Percentiles rank a stretch among this genome's conserved stretches.
Evolutionary conservation across 2,113 vertebrate species (phyloP).

Genomic region (Pipa parva): DNA sequence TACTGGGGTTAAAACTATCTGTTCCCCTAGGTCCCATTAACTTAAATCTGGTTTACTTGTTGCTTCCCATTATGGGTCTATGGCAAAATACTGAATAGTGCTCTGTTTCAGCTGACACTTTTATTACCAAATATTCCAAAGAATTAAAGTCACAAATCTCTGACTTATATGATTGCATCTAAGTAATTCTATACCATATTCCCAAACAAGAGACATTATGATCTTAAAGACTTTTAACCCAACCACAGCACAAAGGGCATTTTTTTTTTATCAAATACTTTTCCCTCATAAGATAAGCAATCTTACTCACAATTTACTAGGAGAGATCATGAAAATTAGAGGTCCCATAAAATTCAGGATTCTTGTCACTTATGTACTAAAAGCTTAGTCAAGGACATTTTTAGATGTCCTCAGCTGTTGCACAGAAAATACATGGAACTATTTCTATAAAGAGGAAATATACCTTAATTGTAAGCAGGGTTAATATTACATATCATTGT

Average conservation of each 20-base stretch:
- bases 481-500: too few species aligned
- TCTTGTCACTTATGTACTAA: too few species aligned
- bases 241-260: not conserved
- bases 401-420: too few species aligned
- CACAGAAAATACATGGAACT: too few species aligned
- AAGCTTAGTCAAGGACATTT: too few species aligned
- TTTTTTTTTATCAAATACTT: too few species aligned
- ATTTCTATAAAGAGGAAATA: too few species aligned
- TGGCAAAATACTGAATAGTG: constrained; percentile 23
- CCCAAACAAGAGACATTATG: not conserved
- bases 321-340: too few species aligned
- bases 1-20: constrained; percentile 13
- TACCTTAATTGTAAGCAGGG: too few species aligned
- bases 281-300: too few species aligned
- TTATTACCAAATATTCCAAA: constrained; percentile 30
- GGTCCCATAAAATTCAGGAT: too few species aligned
- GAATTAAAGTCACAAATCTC: constrained; percentile 18
- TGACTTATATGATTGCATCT: constrained; percentile 14
- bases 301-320: too few species aligned
- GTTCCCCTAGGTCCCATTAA: constrained; percentile 13
- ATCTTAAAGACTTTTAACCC: not conserved
- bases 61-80: constrained; percentile 15
- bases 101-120: constrained; percentile 35
- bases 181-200: not conserved
- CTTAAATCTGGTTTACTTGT: constrained; percentile 15